A percentile compares a stretch with the other conserved stretches of the same genome.
Evolutionary conservation across 2,797 vertebrate genomes (phyloP).

Genomic region (Rachycentron canadum): DNA sequence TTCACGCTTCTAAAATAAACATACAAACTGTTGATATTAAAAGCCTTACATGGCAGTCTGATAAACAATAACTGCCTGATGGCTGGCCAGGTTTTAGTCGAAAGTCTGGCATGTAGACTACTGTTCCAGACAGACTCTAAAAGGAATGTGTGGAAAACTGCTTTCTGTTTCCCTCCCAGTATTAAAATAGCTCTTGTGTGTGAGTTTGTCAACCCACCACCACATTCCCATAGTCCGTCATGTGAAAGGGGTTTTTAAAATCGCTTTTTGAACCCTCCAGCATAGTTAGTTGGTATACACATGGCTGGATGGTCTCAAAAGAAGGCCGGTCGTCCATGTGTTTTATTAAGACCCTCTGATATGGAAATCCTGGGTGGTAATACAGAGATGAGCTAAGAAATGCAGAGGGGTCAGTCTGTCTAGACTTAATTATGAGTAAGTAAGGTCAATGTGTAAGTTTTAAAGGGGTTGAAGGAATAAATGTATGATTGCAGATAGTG

Average conservation of each 20-base stretch:
- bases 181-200: slow-evolving; percentile 78
- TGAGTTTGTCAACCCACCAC: slow-evolving; percentile 66
- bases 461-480: background rate
- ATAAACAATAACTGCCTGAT: slow-evolving; percentile 38
- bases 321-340: slow-evolving; percentile 25
- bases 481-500: background rate
- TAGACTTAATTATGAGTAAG: slow-evolving; percentile 46
- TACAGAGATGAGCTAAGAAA: slow-evolving; percentile 18
- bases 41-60: slow-evolving; percentile 30
- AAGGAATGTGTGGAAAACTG: slow-evolving; percentile 82
- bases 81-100: slow-evolving; percentile 41
- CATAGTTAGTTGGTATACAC: slow-evolving; percentile 20
- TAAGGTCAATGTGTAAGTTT: slow-evolving; percentile 19
- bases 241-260: slow-evolving; percentile 69
- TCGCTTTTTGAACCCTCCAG: slow-evolving; percentile 62
- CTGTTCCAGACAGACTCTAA: slow-evolving; percentile 57
- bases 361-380: slow-evolving; percentile 45
- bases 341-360: slow-evolving; percentile 57
- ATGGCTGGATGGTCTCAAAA: slow-evolving; percentile 30
- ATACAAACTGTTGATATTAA: slow-evolving; percentile 17
- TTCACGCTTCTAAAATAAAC: slow-evolving; percentile 28
- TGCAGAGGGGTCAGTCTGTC: slow-evolving; percentile 12
- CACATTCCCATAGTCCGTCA: slow-evolving; percentile 74
- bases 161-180: slow-evolving; percentile 75
- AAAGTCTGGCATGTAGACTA: slow-evolving; percentile 57